phyloP scores from a whole-genome alignment of 2,113 vertebrate genomes.

The Asarcornis scutulata region DNA sequence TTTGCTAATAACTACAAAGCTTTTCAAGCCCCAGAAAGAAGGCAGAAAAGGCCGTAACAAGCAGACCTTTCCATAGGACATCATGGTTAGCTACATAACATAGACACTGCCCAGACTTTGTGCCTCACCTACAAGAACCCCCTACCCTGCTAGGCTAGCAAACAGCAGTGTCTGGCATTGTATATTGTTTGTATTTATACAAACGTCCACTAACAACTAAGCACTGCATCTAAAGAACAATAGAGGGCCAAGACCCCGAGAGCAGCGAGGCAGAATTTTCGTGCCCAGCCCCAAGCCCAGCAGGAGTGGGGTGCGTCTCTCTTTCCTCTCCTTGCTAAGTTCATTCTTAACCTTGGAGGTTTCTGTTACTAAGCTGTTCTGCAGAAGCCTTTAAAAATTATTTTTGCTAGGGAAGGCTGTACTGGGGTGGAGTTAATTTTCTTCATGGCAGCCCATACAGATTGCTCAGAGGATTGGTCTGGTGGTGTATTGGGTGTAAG shows the following conservation, averaged over 20 bases:
- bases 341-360: neutral
- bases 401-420: neutral
- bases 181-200: neutral
- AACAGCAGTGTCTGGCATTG: neutral
- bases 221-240: neutral
- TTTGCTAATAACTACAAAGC: neutral
- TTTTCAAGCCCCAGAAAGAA: neutral
- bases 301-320: neutral
- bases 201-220: neutral
- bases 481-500: neutral
- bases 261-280: neutral
- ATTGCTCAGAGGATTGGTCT: neutral
- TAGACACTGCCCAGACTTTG: neutral
- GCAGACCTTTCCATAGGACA: neutral
- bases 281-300: neutral
- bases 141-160: neutral
- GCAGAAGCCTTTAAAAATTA: neutral
- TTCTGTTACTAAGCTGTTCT: neutral
- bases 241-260: neutral
- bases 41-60: neutral
- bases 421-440: neutral
- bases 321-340: neutral
- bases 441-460: neutral
- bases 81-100: accelerated
- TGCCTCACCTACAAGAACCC: neutral